Conservation (phyloP, 2,797 vertebrate species). For the Neosalanx taihuensis region DNA sequence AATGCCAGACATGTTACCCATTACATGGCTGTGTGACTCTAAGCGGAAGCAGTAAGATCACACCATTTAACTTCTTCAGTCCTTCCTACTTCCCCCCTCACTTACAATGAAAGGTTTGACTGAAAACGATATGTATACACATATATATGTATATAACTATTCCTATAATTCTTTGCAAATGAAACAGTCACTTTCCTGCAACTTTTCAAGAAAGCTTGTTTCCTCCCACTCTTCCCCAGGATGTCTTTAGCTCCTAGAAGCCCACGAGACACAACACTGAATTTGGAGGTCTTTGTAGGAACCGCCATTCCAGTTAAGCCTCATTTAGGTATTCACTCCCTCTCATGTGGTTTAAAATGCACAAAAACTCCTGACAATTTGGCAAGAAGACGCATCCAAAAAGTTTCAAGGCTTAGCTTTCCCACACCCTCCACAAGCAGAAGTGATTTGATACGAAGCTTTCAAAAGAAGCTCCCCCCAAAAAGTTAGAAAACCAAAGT, state of each 20-base stretch:
- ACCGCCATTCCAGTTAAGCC: slow-evolving; percentile 41
- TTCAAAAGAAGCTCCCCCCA: slow-evolving; percentile 27
- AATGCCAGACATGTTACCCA: no score
- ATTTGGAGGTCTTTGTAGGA: slow-evolving; percentile 22
- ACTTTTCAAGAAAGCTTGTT: background rate
- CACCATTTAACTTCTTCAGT: no score
- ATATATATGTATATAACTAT: no score
- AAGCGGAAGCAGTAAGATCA: no score
- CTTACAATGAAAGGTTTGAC: no score
- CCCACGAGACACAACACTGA: background rate
- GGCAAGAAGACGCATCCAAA: slow-evolving; percentile 34
- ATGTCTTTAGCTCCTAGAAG: slow-evolving; percentile 14
- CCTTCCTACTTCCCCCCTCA: no score
- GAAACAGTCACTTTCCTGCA: no score
- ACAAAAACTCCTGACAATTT: slow-evolving; percentile 45
- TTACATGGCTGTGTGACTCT: no score
- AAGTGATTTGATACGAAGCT: slow-evolving; percentile 41
- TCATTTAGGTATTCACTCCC: slow-evolving; percentile 41
- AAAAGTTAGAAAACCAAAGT: slow-evolving; percentile 26
- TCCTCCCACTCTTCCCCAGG: slow-evolving; percentile 1
- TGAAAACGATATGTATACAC: background rate
- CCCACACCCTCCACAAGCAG: slow-evolving; percentile 26
- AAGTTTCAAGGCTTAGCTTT: slow-evolving; percentile 23
- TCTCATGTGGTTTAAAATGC: slow-evolving; percentile 50
- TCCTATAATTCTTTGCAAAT: no score